Evolutionary conservation across 2,113 vertebrate species (phyloP).

Genomic region (Dicentrarchus labrax): DNA sequence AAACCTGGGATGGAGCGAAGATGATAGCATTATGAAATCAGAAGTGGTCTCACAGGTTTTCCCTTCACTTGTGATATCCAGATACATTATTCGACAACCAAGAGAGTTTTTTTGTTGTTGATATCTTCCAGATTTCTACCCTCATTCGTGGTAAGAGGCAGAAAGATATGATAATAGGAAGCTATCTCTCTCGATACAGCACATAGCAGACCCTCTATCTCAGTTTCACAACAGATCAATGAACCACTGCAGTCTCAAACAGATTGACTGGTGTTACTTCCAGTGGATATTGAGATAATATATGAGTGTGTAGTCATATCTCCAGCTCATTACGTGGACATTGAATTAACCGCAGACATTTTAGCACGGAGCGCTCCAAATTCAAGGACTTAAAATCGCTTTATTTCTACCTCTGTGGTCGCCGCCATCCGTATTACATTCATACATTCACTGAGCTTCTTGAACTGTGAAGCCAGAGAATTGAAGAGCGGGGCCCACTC

Average conservation of each 20-base stretch:
- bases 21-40: slow-evolving; percentile 12
- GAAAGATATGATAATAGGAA: slow-evolving; percentile 27
- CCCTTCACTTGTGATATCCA: slow-evolving; percentile 27
- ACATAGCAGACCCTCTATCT: not conserved
- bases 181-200: not conserved
- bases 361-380: not conserved
- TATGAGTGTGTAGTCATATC: slow-evolving; percentile 11
- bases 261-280: not conserved
- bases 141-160: slow-evolving; percentile 25
- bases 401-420: slow-evolving; percentile 24
- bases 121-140: slow-evolving; percentile 14
- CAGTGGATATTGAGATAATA: slow-evolving; percentile 30
- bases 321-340: slow-evolving; percentile 18
- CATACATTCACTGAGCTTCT: slow-evolving; percentile 23
- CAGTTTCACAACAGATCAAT: slow-evolving; percentile 23
- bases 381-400: slow-evolving; percentile 29
- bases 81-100: slow-evolving; percentile 15
- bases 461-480: slow-evolving; percentile 48
- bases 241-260: slow-evolving; percentile 4
- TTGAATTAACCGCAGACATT: slow-evolving; percentile 33
- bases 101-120: not conserved
- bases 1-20: not conserved
- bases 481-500: slow-evolving; percentile 33
- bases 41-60: slow-evolving; percentile 15
- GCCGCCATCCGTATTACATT: slow-evolving; percentile 22